Conservation (phyloP, 2,113 vertebrate species). For the Notiomystis cincta region DNA sequence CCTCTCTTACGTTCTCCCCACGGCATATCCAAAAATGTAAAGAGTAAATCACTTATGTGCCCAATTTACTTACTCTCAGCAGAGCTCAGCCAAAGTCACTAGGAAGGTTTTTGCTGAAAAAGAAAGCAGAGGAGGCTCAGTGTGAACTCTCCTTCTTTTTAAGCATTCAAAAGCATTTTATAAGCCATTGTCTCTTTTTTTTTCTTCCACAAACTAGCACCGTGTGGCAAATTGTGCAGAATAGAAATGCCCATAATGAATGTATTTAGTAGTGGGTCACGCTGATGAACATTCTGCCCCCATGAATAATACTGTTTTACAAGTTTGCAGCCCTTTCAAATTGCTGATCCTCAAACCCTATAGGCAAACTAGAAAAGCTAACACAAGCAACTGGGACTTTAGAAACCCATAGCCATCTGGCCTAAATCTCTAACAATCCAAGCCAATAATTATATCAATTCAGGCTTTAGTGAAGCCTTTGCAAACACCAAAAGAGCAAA, state of each 20-base stretch:
- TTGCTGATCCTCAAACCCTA: slow-evolving; percentile 76
- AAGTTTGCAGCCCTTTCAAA: slow-evolving; percentile 80
- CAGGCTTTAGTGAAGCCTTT: slow-evolving; percentile 71
- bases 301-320: slow-evolving; percentile 86
- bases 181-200: slow-evolving; percentile 76
- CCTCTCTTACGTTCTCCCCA: background rate
- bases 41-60: slow-evolving; percentile 55
- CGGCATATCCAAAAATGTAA: background rate
- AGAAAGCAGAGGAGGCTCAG: slow-evolving; percentile 66
- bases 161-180: slow-evolving; percentile 77
- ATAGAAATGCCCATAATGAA: slow-evolving; percentile 88
- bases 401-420: slow-evolving; percentile 86
- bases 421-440: slow-evolving; percentile 77
- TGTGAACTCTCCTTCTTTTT: slow-evolving; percentile 63
- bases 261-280: slow-evolving; percentile 88
- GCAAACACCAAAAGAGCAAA: slow-evolving; percentile 76
- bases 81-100: slow-evolving; percentile 66
- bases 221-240: slow-evolving; percentile 87
- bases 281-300: slow-evolving; percentile 83
- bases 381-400: slow-evolving; percentile 79
- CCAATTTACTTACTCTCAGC: slow-evolving; percentile 47
- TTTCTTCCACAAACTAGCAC: slow-evolving; percentile 74
- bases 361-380: slow-evolving; percentile 77
- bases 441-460: slow-evolving; percentile 84
- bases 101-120: slow-evolving; percentile 57